Conservation (phyloP, 2,113 vertebrate species). For the Cariama cristata region DNA sequence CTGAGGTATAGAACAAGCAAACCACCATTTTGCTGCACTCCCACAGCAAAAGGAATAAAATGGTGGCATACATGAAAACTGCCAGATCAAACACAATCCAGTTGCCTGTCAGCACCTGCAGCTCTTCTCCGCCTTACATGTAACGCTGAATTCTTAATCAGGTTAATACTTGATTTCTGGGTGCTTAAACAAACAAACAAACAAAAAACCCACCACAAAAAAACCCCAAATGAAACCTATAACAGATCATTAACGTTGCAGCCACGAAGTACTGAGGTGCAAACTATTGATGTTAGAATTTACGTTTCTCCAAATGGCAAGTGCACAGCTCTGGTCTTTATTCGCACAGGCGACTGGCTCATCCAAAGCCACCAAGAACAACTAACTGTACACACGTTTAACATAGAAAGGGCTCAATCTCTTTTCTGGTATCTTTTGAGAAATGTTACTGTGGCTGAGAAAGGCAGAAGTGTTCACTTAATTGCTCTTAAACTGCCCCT, state of each 20-base stretch:
- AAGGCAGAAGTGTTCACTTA: neutral
- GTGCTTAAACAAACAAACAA: conserved; percentile 34
- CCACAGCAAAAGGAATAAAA: conserved; percentile 59
- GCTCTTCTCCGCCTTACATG: conserved; percentile 54
- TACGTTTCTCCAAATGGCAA: neutral
- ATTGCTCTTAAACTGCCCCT: neutral
- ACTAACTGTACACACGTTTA: neutral
- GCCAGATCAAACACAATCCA: conserved; percentile 62
- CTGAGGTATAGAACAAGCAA: neutral
- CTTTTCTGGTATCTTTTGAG: neutral
- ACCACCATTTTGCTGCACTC: conserved; percentile 72
- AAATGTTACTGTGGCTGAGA: neutral
- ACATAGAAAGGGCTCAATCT: neutral
- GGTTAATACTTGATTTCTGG: conserved; percentile 62
- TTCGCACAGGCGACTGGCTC: neutral
- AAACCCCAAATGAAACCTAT: neutral
- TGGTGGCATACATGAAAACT: conserved; percentile 71
- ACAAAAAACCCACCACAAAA: neutral
- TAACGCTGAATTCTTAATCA: conserved; percentile 64
- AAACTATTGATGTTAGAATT: neutral
- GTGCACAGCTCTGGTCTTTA: neutral
- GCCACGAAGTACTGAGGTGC: neutral
- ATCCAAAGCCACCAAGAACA: neutral
- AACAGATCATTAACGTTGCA: neutral
- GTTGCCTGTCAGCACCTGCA: conserved; percentile 60